phyloP scores from a whole-genome alignment of 1,140 invertebrate species.

The Chelonus insularis region DNA sequence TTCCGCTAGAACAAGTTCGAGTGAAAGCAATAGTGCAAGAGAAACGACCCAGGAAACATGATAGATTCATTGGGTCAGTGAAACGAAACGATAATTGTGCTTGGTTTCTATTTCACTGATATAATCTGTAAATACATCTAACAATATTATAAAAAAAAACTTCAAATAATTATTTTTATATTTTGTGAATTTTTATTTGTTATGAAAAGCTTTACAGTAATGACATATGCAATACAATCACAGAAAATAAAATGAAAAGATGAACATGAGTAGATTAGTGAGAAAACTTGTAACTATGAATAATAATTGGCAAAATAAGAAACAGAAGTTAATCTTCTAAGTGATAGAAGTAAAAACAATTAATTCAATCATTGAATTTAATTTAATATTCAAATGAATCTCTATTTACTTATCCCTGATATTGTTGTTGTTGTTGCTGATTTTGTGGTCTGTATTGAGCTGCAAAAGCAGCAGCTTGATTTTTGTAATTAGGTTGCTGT shows the following conservation, averaged over 20 bases:
- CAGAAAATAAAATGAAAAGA: no score
- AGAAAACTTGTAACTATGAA: no score
- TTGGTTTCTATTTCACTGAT: background rate
- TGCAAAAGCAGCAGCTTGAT: conserved; percentile 19
- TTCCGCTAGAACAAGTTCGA: conserved; percentile 1
- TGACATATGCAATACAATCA: no score
- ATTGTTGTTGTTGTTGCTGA: conserved; percentile 27
- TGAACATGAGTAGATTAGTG: no score
- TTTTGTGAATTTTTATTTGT: no score
- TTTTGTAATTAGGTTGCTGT: conserved; percentile 40
- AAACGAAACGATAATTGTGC: conserved; percentile 21
- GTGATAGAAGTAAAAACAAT: no score
- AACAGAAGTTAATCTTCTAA: no score
- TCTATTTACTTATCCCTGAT: conserved; percentile 24
- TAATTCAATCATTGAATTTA: no score
- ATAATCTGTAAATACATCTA: background rate
- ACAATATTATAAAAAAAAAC: no score
- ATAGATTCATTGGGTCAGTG: conserved; percentile 23
- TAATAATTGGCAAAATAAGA: no score
- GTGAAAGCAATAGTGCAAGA: conserved; percentile 28
- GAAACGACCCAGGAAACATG: conserved; percentile 28
- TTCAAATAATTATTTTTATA: no score
- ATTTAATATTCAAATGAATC: background rate
- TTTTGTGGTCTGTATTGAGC: conserved; percentile 32
- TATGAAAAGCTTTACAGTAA: no score